Percentiles rank a stretch among this genome's conserved stretches.
Conservation (phyloP, 2,113 vertebrate species). For the Dermatemys mawii region DNA sequence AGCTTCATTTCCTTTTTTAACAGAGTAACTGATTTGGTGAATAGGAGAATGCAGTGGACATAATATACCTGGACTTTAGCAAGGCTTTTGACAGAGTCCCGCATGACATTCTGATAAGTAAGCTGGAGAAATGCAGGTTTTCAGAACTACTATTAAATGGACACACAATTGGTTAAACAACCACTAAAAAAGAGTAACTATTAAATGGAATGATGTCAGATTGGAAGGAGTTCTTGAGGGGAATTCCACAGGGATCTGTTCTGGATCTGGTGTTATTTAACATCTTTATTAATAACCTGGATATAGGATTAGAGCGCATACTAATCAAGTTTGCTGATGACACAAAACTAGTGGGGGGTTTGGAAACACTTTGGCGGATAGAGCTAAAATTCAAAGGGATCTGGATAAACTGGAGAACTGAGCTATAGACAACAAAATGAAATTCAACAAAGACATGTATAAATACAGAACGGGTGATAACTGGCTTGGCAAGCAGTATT, state of each 20-base stretch:
- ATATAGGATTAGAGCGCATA: background rate
- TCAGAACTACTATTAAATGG: background rate
- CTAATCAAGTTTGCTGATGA: background rate
- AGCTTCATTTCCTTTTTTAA: background rate
- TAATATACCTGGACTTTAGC: background rate
- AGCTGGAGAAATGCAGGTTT: background rate
- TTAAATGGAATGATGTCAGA: background rate
- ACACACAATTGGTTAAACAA: background rate
- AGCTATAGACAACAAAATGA: too few species aligned
- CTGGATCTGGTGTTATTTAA: background rate
- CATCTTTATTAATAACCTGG: background rate
- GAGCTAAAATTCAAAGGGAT: too few species aligned
- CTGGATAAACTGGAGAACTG: too few species aligned
- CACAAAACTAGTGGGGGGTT: too few species aligned
- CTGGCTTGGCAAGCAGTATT: too few species aligned
- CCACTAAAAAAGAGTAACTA: background rate
- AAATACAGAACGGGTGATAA: too few species aligned
- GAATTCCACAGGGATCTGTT: background rate
- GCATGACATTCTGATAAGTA: background rate
- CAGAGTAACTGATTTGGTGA: background rate
- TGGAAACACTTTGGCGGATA: too few species aligned
- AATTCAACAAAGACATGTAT: too few species aligned
- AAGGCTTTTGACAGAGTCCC: background rate
- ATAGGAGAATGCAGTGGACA: background rate
- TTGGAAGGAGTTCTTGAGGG: too few species aligned